Evolutionary conservation across 2,113 vertebrate genomes (phyloP).

Genomic region (Siniperca chuatsi): DNA sequence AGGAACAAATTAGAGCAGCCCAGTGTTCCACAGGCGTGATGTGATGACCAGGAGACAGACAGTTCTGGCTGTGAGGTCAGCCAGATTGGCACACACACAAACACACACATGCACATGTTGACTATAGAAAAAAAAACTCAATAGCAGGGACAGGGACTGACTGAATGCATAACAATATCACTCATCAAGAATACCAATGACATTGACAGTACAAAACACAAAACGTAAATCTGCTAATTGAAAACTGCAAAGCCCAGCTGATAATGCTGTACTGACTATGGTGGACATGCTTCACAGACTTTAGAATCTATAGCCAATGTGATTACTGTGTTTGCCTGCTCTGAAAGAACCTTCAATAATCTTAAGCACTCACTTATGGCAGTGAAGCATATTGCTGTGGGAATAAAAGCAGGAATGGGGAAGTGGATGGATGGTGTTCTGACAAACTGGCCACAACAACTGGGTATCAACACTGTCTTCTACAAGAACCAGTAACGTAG

Average conservation of each 20-base stretch:
- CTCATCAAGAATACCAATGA: constrained; percentile 35
- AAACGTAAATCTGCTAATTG: constrained; percentile 32
- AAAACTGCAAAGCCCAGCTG: constrained; percentile 18
- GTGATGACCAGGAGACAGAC: constrained; percentile 62
- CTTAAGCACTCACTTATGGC: constrained; percentile 9
- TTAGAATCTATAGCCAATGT: constrained; percentile 21
- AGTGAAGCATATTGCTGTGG: background rate
- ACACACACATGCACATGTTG: constrained; percentile 4
- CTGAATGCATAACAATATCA: constrained; percentile 9
- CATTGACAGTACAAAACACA: constrained; percentile 18
- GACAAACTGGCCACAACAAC: constrained; percentile 12
- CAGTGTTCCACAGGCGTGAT: constrained; percentile 41
- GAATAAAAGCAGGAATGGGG: background rate
- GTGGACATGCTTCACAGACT: constrained; percentile 12
- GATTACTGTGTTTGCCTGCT: constrained; percentile 3
- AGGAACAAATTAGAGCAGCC: constrained; percentile 60
- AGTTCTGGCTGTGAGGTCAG: constrained; percentile 52
- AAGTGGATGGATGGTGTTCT: background rate
- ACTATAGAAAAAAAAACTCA: background rate
- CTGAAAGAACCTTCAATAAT: constrained; percentile 16
- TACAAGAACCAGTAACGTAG: background rate
- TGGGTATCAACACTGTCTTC: background rate
- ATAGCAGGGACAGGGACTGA: background rate
- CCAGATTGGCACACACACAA: constrained; percentile 14
- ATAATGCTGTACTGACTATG: constrained; percentile 27